phyloP scores from a whole-genome alignment of 2,113 vertebrate genomes.

The Silurus meridionalis region DNA sequence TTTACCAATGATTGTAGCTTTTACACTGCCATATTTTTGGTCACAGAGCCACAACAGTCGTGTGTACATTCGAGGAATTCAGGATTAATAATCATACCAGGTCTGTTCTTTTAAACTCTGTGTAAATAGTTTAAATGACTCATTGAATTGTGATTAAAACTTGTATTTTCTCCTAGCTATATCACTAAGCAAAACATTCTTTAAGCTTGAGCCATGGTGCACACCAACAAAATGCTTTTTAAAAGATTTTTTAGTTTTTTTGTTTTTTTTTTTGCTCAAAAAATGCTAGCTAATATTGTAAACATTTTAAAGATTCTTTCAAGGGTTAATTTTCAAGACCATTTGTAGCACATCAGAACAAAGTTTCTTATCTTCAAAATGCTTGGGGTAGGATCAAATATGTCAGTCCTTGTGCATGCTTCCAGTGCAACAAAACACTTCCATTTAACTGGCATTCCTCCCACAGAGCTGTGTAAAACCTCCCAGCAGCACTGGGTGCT shows the following conservation, averaged over 20 bases:
- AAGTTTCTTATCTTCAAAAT: background rate
- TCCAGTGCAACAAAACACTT: slow-evolving; percentile 24
- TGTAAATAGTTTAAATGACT: background rate
- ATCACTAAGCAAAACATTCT: background rate
- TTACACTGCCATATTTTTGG: background rate
- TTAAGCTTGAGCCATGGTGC: background rate
- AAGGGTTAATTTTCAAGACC: background rate
- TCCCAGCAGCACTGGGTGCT: slow-evolving; percentile 45
- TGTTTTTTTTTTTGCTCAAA: background rate
- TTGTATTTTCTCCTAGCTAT: background rate
- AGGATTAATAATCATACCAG: background rate
- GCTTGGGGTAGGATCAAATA: background rate
- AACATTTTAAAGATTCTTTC: background rate
- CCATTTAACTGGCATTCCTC: slow-evolving; percentile 12
- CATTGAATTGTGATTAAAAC: background rate
- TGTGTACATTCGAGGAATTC: background rate
- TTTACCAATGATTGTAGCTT: background rate
- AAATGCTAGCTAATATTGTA: background rate
- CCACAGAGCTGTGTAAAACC: slow-evolving; percentile 28
- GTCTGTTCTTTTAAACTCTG: background rate
- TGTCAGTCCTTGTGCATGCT: background rate
- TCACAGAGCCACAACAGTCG: background rate
- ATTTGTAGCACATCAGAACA: background rate
- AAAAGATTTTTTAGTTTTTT: background rate
- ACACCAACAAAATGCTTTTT: background rate